A percentile compares a stretch with the other conserved stretches of the same genome.
Conservation (phyloP, 2,113 vertebrate species). For the Nothocercus nigrocapillus region DNA sequence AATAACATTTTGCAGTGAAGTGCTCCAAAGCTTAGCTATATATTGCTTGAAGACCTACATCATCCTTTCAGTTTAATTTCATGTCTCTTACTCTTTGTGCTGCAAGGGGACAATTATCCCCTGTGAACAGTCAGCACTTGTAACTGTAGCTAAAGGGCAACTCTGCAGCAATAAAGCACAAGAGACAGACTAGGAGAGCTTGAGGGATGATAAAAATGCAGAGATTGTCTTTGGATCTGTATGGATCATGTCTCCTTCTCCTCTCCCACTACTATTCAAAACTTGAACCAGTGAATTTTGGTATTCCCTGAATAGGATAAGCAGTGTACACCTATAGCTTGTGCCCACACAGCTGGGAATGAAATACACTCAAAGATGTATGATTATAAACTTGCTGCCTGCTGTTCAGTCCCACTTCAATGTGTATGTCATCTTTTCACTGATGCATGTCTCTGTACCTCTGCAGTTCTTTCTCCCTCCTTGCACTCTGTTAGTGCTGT, state of each 20-base stretch:
- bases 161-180: not conserved
- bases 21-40: not conserved
- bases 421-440: not conserved
- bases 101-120: not conserved
- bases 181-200: not conserved
- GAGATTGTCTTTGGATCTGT: not conserved
- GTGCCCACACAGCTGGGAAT: not conserved
- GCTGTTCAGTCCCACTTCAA: conserved; percentile 26
- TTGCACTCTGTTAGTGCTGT: not conserved
- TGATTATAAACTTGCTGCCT: conserved; percentile 31
- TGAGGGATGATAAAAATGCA: not conserved
- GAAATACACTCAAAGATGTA: conserved; percentile 23
- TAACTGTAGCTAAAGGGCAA: not conserved
- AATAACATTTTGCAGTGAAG: not conserved
- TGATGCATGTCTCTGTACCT: not conserved
- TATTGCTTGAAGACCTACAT: not conserved
- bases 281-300: not conserved
- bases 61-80: not conserved
- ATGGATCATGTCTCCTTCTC: not conserved
- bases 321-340: not conserved
- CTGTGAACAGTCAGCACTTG: not conserved
- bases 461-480: not conserved
- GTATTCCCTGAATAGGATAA: conserved; percentile 1
- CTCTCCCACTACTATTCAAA: not conserved
- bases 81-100: not conserved